Evolutionary conservation across 2,113 vertebrate species (phyloP), one percentile per base, ranked within the genome.

Genomic region (Tonatia bakeri): DNA sequence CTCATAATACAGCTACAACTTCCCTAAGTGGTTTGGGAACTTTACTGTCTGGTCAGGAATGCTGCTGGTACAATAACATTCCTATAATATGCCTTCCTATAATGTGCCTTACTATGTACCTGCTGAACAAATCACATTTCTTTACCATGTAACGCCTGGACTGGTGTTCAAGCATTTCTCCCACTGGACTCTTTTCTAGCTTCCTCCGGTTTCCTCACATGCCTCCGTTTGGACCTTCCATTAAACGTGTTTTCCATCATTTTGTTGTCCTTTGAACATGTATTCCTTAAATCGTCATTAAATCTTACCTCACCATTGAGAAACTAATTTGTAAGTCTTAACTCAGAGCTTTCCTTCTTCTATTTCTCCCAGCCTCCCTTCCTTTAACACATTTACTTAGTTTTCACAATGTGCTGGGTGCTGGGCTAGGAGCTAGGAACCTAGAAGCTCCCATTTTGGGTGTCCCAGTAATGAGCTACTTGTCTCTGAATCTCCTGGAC

Each of bases 261-360:
- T 76, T 40, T 76, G 13, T 64, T 33, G 45, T 47, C 4, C 1
- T 54, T 81, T 95, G 85, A 47, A 54, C 40, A 33, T 16, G 0
- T 22, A 86, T 52, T 81, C 12, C 28, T 77, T 52, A 89, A 75
- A 47, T 47, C 87, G 28, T 76, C 36, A 76, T 81, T 36, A n/a
- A 73, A 47, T 64, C 1, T 45, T 80, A 26, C 20, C 22, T 89
- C 31, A 64, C 2, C 17, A 38, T 88, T n/a, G 64, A 75, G 24
- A 17, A 88, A 88, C 76, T 56, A 61, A 40, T 85, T 13, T 80
- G 33, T 65, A 45, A 92, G 11, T 85, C 77, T 87, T 75, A 61
- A 26, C 36, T 92, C 59, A 94, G 50, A 92, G 13, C 3, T 22
- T 64, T 1, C 5, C 2, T 88, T 6, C 19, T 52, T 56, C 24